Base-by-base conservation (phyloP, 2,113 vertebrate genomes). In the Cyprinus carpio region DNA sequence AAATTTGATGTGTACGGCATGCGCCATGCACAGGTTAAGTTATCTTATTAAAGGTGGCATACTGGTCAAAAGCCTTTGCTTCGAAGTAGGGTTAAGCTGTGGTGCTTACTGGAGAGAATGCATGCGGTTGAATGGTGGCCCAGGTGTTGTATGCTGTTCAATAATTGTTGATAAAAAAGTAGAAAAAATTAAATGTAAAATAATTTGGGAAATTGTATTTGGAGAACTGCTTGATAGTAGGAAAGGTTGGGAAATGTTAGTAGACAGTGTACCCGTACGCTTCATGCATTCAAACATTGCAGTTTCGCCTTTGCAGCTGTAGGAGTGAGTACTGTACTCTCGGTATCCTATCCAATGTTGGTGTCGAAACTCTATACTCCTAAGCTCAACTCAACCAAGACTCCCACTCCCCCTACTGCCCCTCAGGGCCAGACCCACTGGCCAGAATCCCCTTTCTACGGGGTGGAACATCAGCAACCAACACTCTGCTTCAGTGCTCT, bases 401-500 rank as follows among this genome's bases (percentile, higher is more conserved):
- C 93, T 34, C 90, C 87, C 49, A 51, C 13, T 51, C 49, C 49
- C 0, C 84, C 94, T 4, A 89, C 80, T n/a, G n/a, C n/a, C n/a
- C n/a, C n/a, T n/a, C n/a, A n/a, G n/a, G n/a, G n/a, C n/a, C n/a
- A n/a, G n/a, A n/a, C n/a, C n/a, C n/a, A n/a, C n/a, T n/a, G n/a
- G n/a, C n/a, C n/a, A n/a, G n/a, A n/a, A n/a, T n/a, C n/a, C n/a
- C n/a, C n/a, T n/a, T n/a, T n/a, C n/a, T n/a, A n/a, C n/a, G n/a
- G n/a, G n/a, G n/a, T n/a, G n/a, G n/a, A n/a, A n/a, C n/a, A n/a
- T n/a, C n/a, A n/a, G n/a, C n/a, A n/a, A n/a, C 97, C 0, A 95
- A 96, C 88, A 96, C 96, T 62, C 95, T 99, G 88, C 91, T n/a
- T 99, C 23, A 96, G 95, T 0, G 97, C 95, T 37, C 95, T 99